Percentiles rank a stretch among this genome's conserved stretches.
These are phyloP conservation scores for Drosophila insularis DNA, from an alignment of 1,140 invertebrate species.

Conservation along the genomic window DNA sequence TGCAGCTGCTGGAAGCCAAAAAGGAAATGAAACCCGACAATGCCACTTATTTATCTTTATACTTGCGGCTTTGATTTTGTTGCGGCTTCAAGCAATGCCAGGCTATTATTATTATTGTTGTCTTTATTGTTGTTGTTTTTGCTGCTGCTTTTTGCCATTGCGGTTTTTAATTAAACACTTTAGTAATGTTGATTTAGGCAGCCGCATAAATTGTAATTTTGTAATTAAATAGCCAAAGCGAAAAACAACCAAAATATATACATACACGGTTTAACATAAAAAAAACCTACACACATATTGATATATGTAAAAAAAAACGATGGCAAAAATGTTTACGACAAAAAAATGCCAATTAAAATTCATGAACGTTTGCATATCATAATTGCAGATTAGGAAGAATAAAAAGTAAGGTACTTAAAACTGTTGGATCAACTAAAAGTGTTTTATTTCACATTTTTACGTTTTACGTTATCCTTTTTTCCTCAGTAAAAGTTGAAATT, in stretches of 20 bases:
- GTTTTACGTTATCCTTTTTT: not conserved
- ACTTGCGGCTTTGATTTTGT: slow-evolving; percentile 78
- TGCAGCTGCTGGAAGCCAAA: slow-evolving; percentile 36
- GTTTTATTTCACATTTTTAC: not conserved
- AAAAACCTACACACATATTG: slow-evolving; percentile 27
- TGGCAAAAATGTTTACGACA: slow-evolving; percentile 31
- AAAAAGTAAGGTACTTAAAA: not conserved
- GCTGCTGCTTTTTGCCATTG: slow-evolving; percentile 16
- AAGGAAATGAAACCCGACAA: slow-evolving; percentile 78
- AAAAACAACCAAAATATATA: not conserved
- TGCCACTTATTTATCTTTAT: slow-evolving; percentile 80
- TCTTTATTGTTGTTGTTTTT: slow-evolving; percentile 34
- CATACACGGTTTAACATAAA: slow-evolving; percentile 12
- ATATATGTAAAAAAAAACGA: not conserved
- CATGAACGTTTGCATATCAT: slow-evolving; percentile 73
- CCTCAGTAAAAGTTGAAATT: slow-evolving; percentile 49
- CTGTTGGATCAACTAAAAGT: not conserved
- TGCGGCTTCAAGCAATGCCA: slow-evolving; percentile 65
- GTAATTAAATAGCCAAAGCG: slow-evolving; percentile 66
- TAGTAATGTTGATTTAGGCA: slow-evolving; percentile 75
- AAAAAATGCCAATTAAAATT: slow-evolving; percentile 67
- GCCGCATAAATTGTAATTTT: slow-evolving; percentile 70
- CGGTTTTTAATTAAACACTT: slow-evolving; percentile 75
- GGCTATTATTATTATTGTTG: slow-evolving; percentile 11
- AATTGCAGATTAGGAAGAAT: slow-evolving; percentile 48